Conservation (phyloP, 1,140 invertebrate species). For the Muscidifurax raptorellus region DNA sequence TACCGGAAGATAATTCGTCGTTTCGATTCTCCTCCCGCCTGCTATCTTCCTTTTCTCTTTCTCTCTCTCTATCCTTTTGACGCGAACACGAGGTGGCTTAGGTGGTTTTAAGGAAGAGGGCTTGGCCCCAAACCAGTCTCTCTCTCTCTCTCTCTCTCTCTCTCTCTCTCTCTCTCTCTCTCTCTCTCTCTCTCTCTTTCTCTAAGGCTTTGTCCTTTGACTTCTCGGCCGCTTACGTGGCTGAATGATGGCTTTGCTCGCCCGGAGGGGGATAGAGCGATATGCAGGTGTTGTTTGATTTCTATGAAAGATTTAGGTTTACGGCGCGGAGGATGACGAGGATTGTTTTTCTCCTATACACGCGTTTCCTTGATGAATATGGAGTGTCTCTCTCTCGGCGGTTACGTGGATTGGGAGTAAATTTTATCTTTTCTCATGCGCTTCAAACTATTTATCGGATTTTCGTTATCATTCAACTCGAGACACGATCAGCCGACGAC, state of each 20-base stretch:
- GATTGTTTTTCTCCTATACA: too few species aligned
- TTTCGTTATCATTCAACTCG: too few species aligned
- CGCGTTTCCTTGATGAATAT: too few species aligned
- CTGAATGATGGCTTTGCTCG: neutral
- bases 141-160: too few species aligned
- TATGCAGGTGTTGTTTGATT: neutral
- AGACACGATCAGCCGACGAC: too few species aligned
- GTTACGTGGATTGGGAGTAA: too few species aligned
- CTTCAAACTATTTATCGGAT: too few species aligned
- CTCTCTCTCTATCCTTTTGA: neutral
- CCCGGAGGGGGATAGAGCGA: neutral
- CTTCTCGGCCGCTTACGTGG: neutral
- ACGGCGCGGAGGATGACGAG: neutral
- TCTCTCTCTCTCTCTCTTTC: too few species aligned
- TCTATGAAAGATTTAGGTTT: neutral
- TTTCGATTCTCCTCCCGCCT: conserved; percentile 17
- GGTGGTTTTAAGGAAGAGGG: neutral
- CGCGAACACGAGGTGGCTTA: neutral
- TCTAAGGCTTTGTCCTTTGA: neutral
- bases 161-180: too few species aligned
- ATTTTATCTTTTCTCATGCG: too few species aligned
- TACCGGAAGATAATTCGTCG: conserved; percentile 46
- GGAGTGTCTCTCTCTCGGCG: too few species aligned
- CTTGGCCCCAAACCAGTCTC: neutral
- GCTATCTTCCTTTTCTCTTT: neutral